These are phyloP conservation scores for Aphrocallistes beatrix DNA, from an alignment of 37 sponge, comb jelly and placozoan genomes.

Conservation along the genomic window DNA sequence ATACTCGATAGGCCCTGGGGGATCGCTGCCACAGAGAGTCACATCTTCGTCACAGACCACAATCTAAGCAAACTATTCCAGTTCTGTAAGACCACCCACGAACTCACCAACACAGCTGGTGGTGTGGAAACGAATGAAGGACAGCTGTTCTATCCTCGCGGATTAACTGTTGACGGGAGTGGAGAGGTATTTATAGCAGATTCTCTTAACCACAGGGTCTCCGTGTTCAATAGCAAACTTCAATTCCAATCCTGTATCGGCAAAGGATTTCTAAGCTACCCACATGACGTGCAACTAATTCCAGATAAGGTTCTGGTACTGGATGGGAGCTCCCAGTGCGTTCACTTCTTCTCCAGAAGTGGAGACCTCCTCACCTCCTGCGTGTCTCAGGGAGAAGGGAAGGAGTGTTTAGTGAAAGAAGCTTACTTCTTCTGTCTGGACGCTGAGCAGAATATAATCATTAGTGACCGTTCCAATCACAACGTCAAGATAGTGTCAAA, in stretches of 20 bases:
- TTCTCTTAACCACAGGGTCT: neutral
- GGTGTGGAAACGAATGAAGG: neutral
- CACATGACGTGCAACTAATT: neutral
- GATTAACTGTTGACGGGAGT: neutral
- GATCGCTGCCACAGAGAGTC: neutral
- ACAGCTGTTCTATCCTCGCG: neutral
- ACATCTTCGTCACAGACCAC: neutral
- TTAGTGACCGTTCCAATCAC: neutral
- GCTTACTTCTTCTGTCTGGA: neutral
- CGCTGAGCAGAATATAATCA: neutral
- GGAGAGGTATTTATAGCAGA: neutral
- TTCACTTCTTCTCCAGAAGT: neutral
- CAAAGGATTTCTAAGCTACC: neutral
- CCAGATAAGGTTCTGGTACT: neutral
- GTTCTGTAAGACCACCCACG: neutral
- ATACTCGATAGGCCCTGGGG: neutral
- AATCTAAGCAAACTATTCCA: neutral
- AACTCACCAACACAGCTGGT: neutral
- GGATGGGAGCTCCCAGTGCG: neutral
- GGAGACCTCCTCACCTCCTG: neutral
- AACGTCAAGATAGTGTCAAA: neutral
- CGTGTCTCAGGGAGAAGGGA: neutral
- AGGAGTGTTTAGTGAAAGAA: neutral
- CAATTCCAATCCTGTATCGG: neutral
- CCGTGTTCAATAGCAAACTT: neutral